These are phyloP conservation scores for Andinoacara biseriatus DNA, from an alignment of 2,113 vertebrate species.

Conservation along the genomic window DNA sequence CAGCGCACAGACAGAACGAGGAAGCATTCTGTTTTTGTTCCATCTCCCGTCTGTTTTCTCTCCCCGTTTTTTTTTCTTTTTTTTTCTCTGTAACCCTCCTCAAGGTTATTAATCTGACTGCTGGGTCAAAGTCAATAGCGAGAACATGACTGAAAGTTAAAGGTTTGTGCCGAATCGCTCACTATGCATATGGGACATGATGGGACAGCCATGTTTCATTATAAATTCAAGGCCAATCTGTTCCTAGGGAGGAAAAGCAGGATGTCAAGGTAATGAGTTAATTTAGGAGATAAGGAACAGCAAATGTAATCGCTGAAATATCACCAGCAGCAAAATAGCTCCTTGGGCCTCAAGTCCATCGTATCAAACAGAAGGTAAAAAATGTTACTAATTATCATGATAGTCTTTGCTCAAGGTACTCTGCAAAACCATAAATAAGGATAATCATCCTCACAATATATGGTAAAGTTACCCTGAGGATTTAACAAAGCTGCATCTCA, in stretches of 20 bases:
- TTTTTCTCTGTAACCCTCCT: neutral
- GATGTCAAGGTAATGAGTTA: conserved; percentile 76
- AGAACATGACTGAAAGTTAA: conserved; percentile 18
- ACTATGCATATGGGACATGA: conserved; percentile 23
- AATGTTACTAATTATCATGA: conserved; percentile 23
- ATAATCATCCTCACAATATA: conserved; percentile 37
- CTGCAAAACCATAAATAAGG: conserved; percentile 56
- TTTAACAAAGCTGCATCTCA: conserved; percentile 25
- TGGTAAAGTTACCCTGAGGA: conserved; percentile 23
- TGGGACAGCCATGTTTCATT: conserved; percentile 67
- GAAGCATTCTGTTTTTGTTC: conserved; percentile 23
- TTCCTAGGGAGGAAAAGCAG: conserved; percentile 59
- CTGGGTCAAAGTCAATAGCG: conserved; percentile 52
- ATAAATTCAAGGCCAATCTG: conserved; percentile 66
- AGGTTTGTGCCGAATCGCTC: conserved; percentile 26
- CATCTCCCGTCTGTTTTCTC: conserved; percentile 1
- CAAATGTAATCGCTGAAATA: conserved; percentile 70
- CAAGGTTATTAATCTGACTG: conserved; percentile 60
- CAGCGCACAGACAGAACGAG: neutral
- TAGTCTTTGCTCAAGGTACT: conserved; percentile 28
- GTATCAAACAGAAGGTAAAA: conserved; percentile 31
- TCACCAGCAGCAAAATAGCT: conserved; percentile 61
- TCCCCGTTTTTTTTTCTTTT: neutral
- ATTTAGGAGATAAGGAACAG: conserved; percentile 78
- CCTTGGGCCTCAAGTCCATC: conserved; percentile 25